Conservation (phyloP, 2,888 invertebrate genomes). For the Leptinotarsa tumamoca region DNA sequence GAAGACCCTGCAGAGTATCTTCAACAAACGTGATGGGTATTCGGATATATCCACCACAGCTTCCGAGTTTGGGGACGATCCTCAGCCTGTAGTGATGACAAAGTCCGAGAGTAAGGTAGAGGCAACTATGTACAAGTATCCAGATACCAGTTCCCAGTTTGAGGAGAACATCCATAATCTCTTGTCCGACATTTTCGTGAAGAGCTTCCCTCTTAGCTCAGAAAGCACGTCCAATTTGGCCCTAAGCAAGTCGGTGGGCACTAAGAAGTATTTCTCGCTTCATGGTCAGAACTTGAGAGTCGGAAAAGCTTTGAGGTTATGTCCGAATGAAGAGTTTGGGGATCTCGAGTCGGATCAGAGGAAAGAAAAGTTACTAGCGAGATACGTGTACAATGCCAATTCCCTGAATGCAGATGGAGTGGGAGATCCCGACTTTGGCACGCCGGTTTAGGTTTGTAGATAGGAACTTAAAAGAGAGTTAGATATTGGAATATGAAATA, state of each 20-base stretch:
- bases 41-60: slow-evolving; percentile 66
- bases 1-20: slow-evolving; percentile 66
- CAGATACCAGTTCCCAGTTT: slow-evolving; percentile 63
- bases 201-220: slow-evolving; percentile 55
- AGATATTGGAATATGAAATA: slow-evolving; percentile 38
- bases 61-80: slow-evolving; percentile 61
- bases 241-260: slow-evolving; percentile 54
- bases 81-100: slow-evolving; percentile 30
- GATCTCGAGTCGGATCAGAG: slow-evolving; percentile 60
- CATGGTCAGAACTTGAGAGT: slow-evolving; percentile 63
- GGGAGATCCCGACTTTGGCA: slow-evolving; percentile 78
- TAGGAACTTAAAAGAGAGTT: slow-evolving; percentile 33
- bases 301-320: slow-evolving; percentile 64
- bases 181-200: slow-evolving; percentile 64
- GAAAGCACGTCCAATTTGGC: slow-evolving; percentile 27
- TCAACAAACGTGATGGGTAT: slow-evolving; percentile 65
- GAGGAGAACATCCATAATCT: slow-evolving; percentile 66
- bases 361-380: slow-evolving; percentile 65
- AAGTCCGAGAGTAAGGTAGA: slow-evolving; percentile 29
- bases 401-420: slow-evolving; percentile 68
- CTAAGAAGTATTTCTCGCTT: slow-evolving; percentile 63
- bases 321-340: slow-evolving; percentile 62
- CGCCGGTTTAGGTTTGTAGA: slow-evolving; percentile 69
- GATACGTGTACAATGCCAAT: slow-evolving; percentile 66
- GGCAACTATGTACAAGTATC: slow-evolving; percentile 27